Evolutionary conservation across 1,140 invertebrate genomes (phyloP), one percentile per base, ranked within the genome.

Genomic region (Musca vetustissima): DNA sequence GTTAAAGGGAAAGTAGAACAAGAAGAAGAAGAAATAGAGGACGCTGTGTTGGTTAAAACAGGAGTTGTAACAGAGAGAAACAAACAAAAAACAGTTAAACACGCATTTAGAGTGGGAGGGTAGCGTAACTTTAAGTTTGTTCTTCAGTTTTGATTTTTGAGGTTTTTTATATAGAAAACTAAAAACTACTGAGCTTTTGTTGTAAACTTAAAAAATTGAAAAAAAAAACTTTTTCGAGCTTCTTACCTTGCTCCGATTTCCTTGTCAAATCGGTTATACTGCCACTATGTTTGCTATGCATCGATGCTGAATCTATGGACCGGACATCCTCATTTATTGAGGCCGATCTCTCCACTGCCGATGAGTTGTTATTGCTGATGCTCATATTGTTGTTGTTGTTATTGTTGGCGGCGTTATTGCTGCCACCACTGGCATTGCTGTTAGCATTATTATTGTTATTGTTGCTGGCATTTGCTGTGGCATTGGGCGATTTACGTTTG

Each of bases 31-130:
- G 57, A 61, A 61, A 61, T 19, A 61, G 57, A 61, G 57, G 57
- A 61, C 57, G 57, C 57, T 61, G 75, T 76, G 71, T 76, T 73
- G 73, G 73, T 78, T 78, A 78, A 64, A 75, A 76, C 43, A 61
- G 28, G 28, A 61, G 57, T 7, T 43, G 4, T 13, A 2, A 64
- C 28, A 64, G 68, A 47, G 57, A 66, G 28, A 65, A 61, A 61
- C 15, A 65, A 61, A 61, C 14, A 28, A 65, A 65, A 48, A 36
- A 32, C 19, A 3, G 21, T 50, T 50, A 65, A 65, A 65, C 48
- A 65, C 57, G 57, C 57, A 61, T 61, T 43, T 59, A n/a, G n/a
- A n/a, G n/a, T n/a, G n/a, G n/a, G n/a, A n/a, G 36, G 57, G 57
- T 36, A 47, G 47, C 64, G 64, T 66, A 66, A 14, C n/a, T n/a